Conservation (phyloP, 2,113 vertebrate genomes). For the Anguilla rostrata region DNA sequence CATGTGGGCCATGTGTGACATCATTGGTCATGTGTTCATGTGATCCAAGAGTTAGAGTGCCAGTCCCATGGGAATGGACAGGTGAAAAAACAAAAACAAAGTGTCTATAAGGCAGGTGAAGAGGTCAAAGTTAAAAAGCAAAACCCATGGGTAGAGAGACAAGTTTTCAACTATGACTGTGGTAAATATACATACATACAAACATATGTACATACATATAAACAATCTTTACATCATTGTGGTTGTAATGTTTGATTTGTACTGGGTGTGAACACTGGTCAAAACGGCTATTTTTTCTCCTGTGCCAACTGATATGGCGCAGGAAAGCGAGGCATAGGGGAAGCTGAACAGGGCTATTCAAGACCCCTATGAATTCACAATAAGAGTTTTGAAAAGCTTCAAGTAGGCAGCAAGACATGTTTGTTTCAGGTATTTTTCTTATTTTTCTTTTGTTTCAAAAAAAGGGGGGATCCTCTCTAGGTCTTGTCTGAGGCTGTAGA, state of each 20-base stretch:
- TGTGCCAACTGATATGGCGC: constrained; percentile 49
- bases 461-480: constrained; percentile 43
- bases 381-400: constrained; percentile 64
- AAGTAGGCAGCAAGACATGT: constrained; percentile 63
- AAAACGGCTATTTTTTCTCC: constrained; percentile 40
- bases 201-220: constrained; percentile 75
- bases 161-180: constrained; percentile 59
- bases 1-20: constrained; percentile 45
- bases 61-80: constrained; percentile 34
- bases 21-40: constrained; percentile 53
- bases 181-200: constrained; percentile 75
- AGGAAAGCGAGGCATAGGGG: constrained; percentile 55
- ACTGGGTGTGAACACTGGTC: constrained; percentile 45
- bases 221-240: constrained; percentile 71
- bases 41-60: constrained; percentile 48
- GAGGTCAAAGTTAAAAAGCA: constrained; percentile 57
- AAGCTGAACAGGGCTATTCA: constrained; percentile 64
- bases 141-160: constrained; percentile 72
- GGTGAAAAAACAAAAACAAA: constrained; percentile 1
- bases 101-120: constrained; percentile 55
- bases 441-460: constrained; percentile 35
- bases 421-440: constrained; percentile 44
- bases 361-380: constrained; percentile 63
- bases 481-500: constrained; percentile 72
- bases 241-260: constrained; percentile 50